Evolutionary conservation across 2,888 invertebrate genomes (phyloP), one percentile per base, ranked within the genome.

Genomic region (Plebejus anna): DNA sequence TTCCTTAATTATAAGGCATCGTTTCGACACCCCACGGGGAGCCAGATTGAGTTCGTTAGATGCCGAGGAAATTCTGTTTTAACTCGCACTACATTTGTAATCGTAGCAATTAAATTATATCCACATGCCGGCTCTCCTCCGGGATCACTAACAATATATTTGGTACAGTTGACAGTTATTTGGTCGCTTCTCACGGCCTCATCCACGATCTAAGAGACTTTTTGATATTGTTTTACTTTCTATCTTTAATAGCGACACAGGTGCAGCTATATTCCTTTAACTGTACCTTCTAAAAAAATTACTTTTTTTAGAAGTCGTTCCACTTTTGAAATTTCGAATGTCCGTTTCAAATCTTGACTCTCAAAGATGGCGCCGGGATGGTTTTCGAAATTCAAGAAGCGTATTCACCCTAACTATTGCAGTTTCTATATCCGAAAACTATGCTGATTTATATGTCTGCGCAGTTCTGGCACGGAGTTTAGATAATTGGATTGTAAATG

Each of bases 1-100:
- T 91, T 90, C 89, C 91, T 88, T 91, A 91, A 91, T 91, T 90
- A 91, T 89, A 88, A 87, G 85, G 85, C 86, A 87, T 86, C 86
- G 85, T 84, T 87, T 86, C 84, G 86, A 85, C 87, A 84, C 86
- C 87, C 85, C 81, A 81, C 75, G 70, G 77, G 76, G 78, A 76
- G 75, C 57, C 76, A 76, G 76, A 76, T 78, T 75, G 79, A 76
- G 79, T 80, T 79, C 79, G 79, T 80, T 80, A 80, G 78, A 47
- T 42, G 42, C 13, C 47, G 51, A 55, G 73, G 32, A 51, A 55
- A 55, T 51, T 55, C 73, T 73, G 73, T 73, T 73, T 28, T 28
- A 55, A 55, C 51, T 73, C 55, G 28, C 55, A 73, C 51, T 55
- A 73, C 73, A 73, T 73, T 32, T 73, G 73, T 55, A 73, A 73